These are phyloP conservation scores for Cheilosia vernalis DNA, from an alignment of 2,888 invertebrate genomes.

Conservation along the genomic window DNA sequence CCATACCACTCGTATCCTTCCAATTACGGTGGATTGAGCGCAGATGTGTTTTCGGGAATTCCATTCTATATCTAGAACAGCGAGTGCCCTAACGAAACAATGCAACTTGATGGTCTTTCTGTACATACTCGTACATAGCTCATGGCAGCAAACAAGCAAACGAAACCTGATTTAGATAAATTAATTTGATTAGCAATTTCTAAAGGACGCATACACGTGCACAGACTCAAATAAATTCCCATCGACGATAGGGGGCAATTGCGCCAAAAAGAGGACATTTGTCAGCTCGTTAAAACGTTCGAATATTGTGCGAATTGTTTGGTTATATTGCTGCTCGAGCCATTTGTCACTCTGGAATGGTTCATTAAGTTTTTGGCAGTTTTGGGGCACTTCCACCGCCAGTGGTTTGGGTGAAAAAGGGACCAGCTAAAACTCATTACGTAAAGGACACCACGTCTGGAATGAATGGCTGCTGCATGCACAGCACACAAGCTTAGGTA, in stretches of 20 bases:
- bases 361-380: slow-evolving; percentile 75
- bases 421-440: slow-evolving; percentile 65
- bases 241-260: slow-evolving; percentile 42
- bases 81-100: neutral
- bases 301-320: slow-evolving; percentile 74
- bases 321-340: slow-evolving; percentile 71
- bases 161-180: slow-evolving; percentile 70
- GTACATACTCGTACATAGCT: neutral
- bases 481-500: slow-evolving; percentile 17
- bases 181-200: slow-evolving; percentile 70
- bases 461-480: slow-evolving; percentile 63
- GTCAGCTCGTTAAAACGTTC: slow-evolving; percentile 73
- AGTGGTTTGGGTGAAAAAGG: slow-evolving; percentile 17
- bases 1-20: slow-evolving; percentile 8
- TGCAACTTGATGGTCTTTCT: slow-evolving; percentile 1
- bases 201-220: slow-evolving; percentile 37
- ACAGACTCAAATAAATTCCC: slow-evolving; percentile 7
- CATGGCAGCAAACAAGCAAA: slow-evolving; percentile 22
- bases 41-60: slow-evolving; percentile 55
- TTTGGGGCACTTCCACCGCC: slow-evolving; percentile 61
- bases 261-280: slow-evolving; percentile 67
- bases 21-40: slow-evolving; percentile 50
- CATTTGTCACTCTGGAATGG: slow-evolving; percentile 74
- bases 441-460: slow-evolving; percentile 60
- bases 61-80: slow-evolving; percentile 12